Base-by-base conservation (phyloP, 2,113 vertebrate species). In the Rhabdornis inornatus region DNA sequence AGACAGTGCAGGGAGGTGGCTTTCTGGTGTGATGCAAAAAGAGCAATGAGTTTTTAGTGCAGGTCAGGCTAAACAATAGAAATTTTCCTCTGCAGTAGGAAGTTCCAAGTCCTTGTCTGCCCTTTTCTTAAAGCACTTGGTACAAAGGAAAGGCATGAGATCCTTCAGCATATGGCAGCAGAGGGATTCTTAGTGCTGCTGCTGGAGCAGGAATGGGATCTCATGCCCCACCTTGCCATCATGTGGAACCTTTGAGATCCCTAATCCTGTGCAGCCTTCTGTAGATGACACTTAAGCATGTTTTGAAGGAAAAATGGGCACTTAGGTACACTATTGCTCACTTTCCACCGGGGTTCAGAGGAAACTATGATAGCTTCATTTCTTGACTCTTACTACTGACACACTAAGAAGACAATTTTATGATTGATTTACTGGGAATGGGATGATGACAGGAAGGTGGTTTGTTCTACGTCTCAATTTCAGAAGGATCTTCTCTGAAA, bases 81-180 rank as follows among this genome's bases (percentile, higher is more conserved):
- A 3, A 4, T 71, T 70, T 59, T 56, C 40, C 23, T 85, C 74
- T 95, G 61, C 72, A 76, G 25, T 20, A 52, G 47, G 15, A 88
- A 93, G 49, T 71, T 60, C 42, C 22, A 72, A 78, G 53, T 82
- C 22, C 77, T 82, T 84, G 33, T 11, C 19, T 35, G 16, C 2
- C 45, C 33, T 82, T 87, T 50, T 20, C 8, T 37, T 39, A 13
- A 52, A 76, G 22, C 15, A 33, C 15, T 56, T 78, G 7, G 12
- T 39, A 35, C 12, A 27, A 44, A 91, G 64, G 22, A 77, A 79
- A n/a, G 15, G 5, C 1, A 2, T 20, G 21, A 89, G 39, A 47
- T 27, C 25, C 79, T 71, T 56, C 53, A 39, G 12, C 0, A 1
- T 13, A 15, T 11, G 22, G 2, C 11, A 60, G 6, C n/a, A 49